Percentiles rank a stretch among this genome's conserved stretches.
Conservation (phyloP, 1,140 invertebrate genomes). For the Papilio glaucus region DNA sequence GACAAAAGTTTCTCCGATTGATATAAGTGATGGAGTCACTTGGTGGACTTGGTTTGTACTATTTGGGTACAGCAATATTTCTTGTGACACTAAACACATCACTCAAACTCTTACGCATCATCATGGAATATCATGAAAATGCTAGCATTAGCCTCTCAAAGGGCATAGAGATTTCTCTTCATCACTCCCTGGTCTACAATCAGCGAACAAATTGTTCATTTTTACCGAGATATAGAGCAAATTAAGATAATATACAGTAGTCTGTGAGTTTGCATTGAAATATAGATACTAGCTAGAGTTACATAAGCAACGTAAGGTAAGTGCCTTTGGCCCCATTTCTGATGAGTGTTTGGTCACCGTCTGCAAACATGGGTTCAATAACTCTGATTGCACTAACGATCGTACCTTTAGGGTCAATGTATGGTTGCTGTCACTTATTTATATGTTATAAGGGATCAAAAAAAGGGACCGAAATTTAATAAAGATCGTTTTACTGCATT, state of each 20-base stretch:
- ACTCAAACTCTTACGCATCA: no score
- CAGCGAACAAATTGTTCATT: no score
- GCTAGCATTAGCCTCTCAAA: no score
- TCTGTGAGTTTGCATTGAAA: constrained; percentile 25
- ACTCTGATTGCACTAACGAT: constrained; percentile 20
- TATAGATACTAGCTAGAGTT: constrained; percentile 39
- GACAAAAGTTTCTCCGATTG: no score
- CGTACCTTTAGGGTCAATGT: constrained; percentile 22
- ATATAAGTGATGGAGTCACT: no score
- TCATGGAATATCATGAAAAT: no score
- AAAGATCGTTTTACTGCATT: neutral
- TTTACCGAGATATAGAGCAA: no score
- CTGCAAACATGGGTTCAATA: constrained; percentile 41
- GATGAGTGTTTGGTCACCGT: constrained; percentile 36
- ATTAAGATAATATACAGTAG: neutral
- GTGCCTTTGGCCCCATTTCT: constrained; percentile 52
- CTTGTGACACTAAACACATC: no score
- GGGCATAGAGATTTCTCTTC: no score
- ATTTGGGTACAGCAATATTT: no score
- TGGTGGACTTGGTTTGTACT: no score
- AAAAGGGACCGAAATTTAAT: neutral
- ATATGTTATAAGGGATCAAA: neutral
- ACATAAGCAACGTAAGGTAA: constrained; percentile 50
- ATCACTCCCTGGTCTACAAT: no score
- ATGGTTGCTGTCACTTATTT: neutral